phyloP scores from a whole-genome alignment of 1,140 invertebrate species.

The Trinorchestia longiramus region DNA sequence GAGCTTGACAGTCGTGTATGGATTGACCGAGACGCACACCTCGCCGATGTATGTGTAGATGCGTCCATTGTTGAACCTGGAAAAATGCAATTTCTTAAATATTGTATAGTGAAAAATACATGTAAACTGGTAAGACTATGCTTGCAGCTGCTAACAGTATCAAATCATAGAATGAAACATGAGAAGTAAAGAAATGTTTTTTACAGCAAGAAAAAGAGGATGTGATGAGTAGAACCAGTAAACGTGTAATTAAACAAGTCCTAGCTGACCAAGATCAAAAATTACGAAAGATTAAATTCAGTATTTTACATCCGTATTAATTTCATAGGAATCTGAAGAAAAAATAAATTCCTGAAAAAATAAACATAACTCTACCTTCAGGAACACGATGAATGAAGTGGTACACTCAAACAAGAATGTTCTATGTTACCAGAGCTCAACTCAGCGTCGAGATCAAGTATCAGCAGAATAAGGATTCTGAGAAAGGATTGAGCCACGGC shows the following conservation, averaged over 20 bases:
- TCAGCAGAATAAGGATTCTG: not conserved
- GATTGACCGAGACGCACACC: conserved; percentile 92
- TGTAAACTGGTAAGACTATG: not conserved
- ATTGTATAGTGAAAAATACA: not conserved
- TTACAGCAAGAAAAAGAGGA: not conserved
- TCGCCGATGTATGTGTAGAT: conserved; percentile 96
- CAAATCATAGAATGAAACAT: not conserved
- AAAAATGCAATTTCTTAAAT: conserved; percentile 66
- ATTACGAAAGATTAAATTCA: no score
- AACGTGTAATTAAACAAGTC: not conserved
- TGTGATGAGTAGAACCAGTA: not conserved
- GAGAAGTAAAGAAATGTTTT: not conserved
- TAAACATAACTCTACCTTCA: no score
- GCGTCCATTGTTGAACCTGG: conserved; percentile 86
- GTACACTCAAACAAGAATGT: no score
- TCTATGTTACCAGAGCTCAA: not conserved
- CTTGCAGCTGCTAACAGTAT: not conserved
- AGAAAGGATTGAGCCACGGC: not conserved
- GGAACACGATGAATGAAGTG: no score
- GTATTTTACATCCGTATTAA: no score
- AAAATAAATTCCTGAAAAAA: no score
- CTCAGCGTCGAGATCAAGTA: not conserved
- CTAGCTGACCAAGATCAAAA: no score
- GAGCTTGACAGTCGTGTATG: conserved; percentile 87
- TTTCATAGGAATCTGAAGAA: no score